Conservation (phyloP, 92 coral and sea anemone species). For the Umimayanthus kanabou region DNA sequence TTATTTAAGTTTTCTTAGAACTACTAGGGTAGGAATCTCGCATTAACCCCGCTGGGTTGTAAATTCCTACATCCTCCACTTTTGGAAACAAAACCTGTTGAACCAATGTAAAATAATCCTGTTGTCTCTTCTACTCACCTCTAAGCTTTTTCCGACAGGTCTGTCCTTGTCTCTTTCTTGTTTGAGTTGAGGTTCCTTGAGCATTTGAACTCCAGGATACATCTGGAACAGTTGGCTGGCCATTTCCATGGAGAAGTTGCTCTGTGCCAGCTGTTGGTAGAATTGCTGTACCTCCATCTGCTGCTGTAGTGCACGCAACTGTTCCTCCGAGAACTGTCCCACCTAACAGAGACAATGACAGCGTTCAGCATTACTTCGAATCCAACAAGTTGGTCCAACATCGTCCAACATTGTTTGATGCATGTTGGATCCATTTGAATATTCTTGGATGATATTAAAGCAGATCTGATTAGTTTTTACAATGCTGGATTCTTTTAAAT, state of each 20-base stretch:
- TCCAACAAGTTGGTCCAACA: no score
- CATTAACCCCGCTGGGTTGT: no score
- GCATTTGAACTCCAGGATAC: slow-evolving; percentile 51
- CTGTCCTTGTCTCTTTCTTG: slow-evolving; percentile 36
- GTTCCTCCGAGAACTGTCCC: slow-evolving; percentile 59
- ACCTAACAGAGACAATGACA: slow-evolving; percentile 1
- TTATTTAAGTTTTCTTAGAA: no score
- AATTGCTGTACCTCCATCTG: slow-evolving; percentile 47
- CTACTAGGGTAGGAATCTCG: no score
- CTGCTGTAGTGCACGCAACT: slow-evolving; percentile 54
- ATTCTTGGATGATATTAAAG: no score
- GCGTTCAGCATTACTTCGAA: not conserved
- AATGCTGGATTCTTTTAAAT: no score
- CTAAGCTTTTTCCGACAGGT: slow-evolving; percentile 6
- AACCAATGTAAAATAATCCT: no score
- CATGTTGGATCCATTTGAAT: no score
- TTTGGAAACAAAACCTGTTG: no score
- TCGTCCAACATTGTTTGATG: no score
- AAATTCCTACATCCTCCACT: no score
- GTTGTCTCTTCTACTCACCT: slow-evolving; percentile 12
- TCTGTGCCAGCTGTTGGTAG: slow-evolving; percentile 54
- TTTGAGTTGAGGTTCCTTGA: slow-evolving; percentile 5
- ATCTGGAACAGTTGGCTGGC: slow-evolving; percentile 38
- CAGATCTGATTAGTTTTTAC: no score
- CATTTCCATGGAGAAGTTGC: slow-evolving; percentile 57